Base-by-base conservation (phyloP, 2,113 vertebrate genomes). In the Cololabis saira region DNA sequence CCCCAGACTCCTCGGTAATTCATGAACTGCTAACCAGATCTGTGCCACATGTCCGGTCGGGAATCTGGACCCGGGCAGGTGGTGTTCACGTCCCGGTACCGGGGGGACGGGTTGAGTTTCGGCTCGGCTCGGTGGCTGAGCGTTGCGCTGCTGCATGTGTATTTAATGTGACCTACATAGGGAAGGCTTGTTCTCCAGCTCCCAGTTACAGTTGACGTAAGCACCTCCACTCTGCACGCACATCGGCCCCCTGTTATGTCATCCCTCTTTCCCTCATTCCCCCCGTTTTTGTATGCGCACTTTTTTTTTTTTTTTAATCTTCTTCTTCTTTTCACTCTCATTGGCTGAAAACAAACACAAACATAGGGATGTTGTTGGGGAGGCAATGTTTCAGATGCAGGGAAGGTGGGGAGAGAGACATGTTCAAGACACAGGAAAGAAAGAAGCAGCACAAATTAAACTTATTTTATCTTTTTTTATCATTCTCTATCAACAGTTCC, bases 121-220 rank as follows among this genome's bases (percentile, higher is more conserved):
- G 41, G 1, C 11, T 4, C 33, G 1, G 33, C 33, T 37, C 10
- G 33, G 33, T 82, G 72, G 74, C 74, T 80, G 84, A 60, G 61
- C 87, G 86, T 49, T 71, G 63, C 59, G 67, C 53, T 51, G 45
- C 62, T 30, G 67, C 74, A 75, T 89, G 90, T 76, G 74, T 91
- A 89, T 90, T 90, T 85, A 87, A 90, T 91, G 86, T 89, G 91
- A 93, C 92, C 91, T 93, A 92, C 84, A 91, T 93, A 91, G 76
- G 57, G 64, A 74, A 72, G 12, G 76, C 70, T 84, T 62, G 67
- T 82, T 81, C 60, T 76, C 82, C 60, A 71, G 90, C 90, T 90
- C 90, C 89, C 85, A 84, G 91, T 92, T 92, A 92, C 92, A 92
- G 91, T 71, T 91, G 91, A 93, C 87, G 90, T 90, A 74, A 72